These are phyloP conservation scores for Sinodicranocentrus sp. DNA, from an alignment of 2,888 invertebrate genomes.

Conservation along the genomic window DNA sequence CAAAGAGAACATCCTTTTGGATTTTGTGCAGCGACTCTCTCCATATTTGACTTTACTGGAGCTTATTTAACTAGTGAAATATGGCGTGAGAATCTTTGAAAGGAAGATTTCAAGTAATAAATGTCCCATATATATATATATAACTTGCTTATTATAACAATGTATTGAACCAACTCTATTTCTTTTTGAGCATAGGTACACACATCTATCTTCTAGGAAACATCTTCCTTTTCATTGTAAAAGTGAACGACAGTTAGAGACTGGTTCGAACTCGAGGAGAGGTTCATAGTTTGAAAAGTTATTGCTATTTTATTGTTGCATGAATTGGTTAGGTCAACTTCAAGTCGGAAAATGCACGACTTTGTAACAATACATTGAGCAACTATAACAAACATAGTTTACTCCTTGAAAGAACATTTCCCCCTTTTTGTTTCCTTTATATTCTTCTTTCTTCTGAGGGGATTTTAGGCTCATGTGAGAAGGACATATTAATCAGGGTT, in stretches of 20 bases:
- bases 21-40: background rate
- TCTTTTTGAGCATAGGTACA: no score
- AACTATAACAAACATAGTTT: conserved; percentile 27
- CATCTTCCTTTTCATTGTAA: no score
- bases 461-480: conserved; percentile 30
- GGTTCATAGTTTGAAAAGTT: conserved; percentile 52
- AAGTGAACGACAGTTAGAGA: no score
- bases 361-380: conserved; percentile 30
- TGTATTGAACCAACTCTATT: no score
- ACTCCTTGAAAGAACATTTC: conserved; percentile 1
- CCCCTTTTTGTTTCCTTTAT: background rate
- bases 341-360: background rate
- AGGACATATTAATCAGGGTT: conserved; percentile 47
- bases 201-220: no score
- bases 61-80: conserved; percentile 37
- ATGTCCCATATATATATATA: conserved; percentile 33
- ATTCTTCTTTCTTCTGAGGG: background rate
- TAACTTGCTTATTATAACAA: no score
- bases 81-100: conserved; percentile 46
- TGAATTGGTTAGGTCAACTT: conserved; percentile 65
- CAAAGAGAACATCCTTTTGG: no score
- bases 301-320: conserved; percentile 66
- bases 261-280: no score
- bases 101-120: conserved; percentile 41
- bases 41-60: conserved; percentile 11